Evolutionary conservation across 2,797 vertebrate species (phyloP).

Genomic region (Falco concolor): DNA sequence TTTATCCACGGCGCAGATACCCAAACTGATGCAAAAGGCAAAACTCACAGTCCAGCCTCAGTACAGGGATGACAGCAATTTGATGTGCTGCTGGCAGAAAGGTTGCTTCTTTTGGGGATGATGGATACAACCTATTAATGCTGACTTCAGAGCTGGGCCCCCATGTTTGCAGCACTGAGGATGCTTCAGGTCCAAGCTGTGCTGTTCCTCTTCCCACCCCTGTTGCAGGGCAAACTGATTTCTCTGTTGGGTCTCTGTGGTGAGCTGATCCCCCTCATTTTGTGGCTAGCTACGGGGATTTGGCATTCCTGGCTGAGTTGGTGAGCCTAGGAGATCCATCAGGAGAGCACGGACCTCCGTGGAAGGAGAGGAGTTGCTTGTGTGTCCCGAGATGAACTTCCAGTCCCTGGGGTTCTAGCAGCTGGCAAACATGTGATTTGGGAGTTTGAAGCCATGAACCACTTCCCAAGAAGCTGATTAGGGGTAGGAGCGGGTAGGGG

Average conservation of each 20-base stretch:
- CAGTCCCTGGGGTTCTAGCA: background rate
- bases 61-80: background rate
- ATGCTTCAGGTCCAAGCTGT: background rate
- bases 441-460: background rate
- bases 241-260: background rate
- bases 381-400: background rate
- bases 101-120: background rate
- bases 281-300: background rate
- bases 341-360: background rate
- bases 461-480: slow-evolving; percentile 21
- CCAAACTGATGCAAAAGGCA: background rate
- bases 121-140: background rate
- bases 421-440: background rate
- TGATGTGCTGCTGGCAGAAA: background rate
- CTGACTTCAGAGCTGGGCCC: background rate
- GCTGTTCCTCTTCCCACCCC: background rate
- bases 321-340: background rate
- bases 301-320: background rate
- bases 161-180: background rate
- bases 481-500: slow-evolving; percentile 5
- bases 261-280: background rate
- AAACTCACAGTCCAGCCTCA: background rate
- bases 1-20: background rate
- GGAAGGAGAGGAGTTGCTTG: background rate
- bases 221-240: background rate